These are phyloP conservation scores for Drosophila truncata DNA, from an alignment of 1,140 invertebrate genomes.

Conservation along the genomic window DNA sequence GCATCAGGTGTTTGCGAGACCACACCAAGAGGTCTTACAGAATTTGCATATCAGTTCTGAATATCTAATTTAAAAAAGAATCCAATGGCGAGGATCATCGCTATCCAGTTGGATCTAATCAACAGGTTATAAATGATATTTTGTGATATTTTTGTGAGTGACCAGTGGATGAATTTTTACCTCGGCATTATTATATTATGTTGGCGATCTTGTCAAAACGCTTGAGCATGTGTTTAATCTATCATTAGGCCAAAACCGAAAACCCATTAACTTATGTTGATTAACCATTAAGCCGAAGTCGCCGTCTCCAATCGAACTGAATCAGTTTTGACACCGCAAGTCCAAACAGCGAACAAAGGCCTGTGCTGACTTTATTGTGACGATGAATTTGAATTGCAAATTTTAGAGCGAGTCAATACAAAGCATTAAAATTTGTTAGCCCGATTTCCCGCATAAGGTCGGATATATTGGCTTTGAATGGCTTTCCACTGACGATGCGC, in stretches of 20 bases:
- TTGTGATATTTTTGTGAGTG: constrained; percentile 8
- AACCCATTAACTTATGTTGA: constrained; percentile 74
- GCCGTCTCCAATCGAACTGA: constrained; percentile 50
- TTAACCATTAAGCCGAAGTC: constrained; percentile 72
- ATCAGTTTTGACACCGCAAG: constrained; percentile 53
- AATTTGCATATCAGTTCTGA: constrained; percentile 52
- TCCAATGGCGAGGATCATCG: constrained; percentile 22
- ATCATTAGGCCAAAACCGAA: constrained; percentile 70
- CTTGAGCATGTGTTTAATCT: constrained; percentile 59
- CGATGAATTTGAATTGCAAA: constrained; percentile 73
- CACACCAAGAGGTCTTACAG: constrained; percentile 31
- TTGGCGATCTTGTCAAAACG: constrained; percentile 60
- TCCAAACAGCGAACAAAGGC: constrained; percentile 33
- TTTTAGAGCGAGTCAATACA: constrained; percentile 62
- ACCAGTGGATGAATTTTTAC: constrained; percentile 26
- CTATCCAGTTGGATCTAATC: constrained; percentile 32
- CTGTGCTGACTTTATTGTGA: constrained; percentile 30
- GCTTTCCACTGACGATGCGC: constrained; percentile 64
- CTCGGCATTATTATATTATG: constrained; percentile 18
- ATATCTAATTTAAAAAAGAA: constrained; percentile 42
- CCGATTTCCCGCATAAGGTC: constrained; percentile 41
- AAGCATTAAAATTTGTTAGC: constrained; percentile 73
- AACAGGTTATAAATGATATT: constrained; percentile 56
- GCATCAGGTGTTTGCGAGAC: constrained; percentile 29
- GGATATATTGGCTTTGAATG: constrained; percentile 44